These are phyloP conservation scores for Morpho achilles DNA, from an alignment of 2,888 invertebrate genomes.

Conservation along the genomic window DNA sequence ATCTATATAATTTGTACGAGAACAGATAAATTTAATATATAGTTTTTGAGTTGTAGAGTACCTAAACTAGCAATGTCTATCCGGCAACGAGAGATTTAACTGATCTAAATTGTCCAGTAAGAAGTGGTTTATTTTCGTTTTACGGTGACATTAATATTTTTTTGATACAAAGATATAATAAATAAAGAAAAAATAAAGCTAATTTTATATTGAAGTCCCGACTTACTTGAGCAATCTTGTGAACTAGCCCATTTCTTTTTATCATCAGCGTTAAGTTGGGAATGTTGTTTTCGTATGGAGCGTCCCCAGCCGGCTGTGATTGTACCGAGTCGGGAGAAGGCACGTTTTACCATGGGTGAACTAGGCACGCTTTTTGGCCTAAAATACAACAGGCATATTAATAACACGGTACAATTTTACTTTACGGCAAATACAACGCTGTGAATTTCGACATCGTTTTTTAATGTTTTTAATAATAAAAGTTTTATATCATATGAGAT, in stretches of 20 bases:
- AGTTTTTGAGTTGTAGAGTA: too few relatives aligned
- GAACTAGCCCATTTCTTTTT: slow-evolving; percentile 96
- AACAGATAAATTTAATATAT: too few relatives aligned
- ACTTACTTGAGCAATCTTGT: slow-evolving; percentile 94
- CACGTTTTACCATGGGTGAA: slow-evolving; percentile 95
- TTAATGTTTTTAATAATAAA: too few relatives aligned
- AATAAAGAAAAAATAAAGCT: neutral
- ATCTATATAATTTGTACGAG: too few relatives aligned
- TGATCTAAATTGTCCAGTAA: too few relatives aligned
- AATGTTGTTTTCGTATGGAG: slow-evolving; percentile 90
- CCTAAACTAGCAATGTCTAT: too few relatives aligned
- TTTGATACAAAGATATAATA: neutral
- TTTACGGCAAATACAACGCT: neutral
- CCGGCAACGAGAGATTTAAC: too few relatives aligned
- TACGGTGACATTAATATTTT: too few relatives aligned
- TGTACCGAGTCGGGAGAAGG: slow-evolving; percentile 93
- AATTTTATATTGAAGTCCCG: neutral
- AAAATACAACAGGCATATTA: slow-evolving; percentile 34
- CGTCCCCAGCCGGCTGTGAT: slow-evolving; percentile 95
- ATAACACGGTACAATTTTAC: neutral
- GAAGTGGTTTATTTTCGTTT: too few relatives aligned
- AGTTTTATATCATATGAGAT: too few relatives aligned
- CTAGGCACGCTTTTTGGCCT: slow-evolving; percentile 96
- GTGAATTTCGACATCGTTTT: neutral
- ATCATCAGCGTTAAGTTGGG: slow-evolving; percentile 90